A percentile compares a stretch with the other conserved stretches of the same genome.
These are phyloP conservation scores for Coregonus clupeaformis DNA, from an alignment of 2,113 vertebrate genomes.

Conservation along the genomic window DNA sequence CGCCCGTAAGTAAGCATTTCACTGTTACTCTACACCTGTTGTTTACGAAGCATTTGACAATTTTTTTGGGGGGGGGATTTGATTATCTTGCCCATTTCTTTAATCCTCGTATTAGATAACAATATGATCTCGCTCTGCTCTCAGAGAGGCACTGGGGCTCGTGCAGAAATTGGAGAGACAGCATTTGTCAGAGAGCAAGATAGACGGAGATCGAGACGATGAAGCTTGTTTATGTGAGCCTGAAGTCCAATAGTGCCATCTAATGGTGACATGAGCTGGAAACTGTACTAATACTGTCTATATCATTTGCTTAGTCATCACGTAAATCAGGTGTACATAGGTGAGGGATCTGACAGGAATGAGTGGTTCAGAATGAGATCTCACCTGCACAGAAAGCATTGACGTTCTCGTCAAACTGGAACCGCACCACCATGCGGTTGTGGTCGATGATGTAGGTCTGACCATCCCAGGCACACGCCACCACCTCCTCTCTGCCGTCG, in stretches of 20 bases:
- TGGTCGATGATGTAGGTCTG: slow-evolving; percentile 98
- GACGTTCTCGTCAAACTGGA: slow-evolving; percentile 97
- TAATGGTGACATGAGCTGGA: slow-evolving; percentile 37
- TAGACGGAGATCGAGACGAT: neutral
- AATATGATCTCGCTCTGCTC: slow-evolving; percentile 11
- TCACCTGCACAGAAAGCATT: slow-evolving; percentile 96
- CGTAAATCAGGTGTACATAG: neutral
- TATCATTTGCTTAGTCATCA: neutral
- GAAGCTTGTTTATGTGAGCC: neutral
- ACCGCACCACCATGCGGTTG: slow-evolving; percentile 88
- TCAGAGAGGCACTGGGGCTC: slow-evolving; percentile 12
- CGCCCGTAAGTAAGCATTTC: too few species aligned
- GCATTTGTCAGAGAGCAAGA: neutral
- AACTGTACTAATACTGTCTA: neutral
- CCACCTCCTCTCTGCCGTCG: slow-evolving; percentile 92
- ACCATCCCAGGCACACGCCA: slow-evolving; percentile 97
- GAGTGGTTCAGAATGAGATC: neutral
- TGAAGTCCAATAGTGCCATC: slow-evolving; percentile 45
- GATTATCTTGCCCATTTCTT: neutral
- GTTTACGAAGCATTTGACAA: too few species aligned
- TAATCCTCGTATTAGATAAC: neutral
- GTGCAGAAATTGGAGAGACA: slow-evolving; percentile 16
- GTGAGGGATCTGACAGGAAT: neutral
- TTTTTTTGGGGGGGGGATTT: too few species aligned
- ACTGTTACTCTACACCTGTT: too few species aligned